These are phyloP conservation scores for Tiliqua scincoides DNA, from an alignment of 2,113 vertebrate species.

Conservation along the genomic window DNA sequence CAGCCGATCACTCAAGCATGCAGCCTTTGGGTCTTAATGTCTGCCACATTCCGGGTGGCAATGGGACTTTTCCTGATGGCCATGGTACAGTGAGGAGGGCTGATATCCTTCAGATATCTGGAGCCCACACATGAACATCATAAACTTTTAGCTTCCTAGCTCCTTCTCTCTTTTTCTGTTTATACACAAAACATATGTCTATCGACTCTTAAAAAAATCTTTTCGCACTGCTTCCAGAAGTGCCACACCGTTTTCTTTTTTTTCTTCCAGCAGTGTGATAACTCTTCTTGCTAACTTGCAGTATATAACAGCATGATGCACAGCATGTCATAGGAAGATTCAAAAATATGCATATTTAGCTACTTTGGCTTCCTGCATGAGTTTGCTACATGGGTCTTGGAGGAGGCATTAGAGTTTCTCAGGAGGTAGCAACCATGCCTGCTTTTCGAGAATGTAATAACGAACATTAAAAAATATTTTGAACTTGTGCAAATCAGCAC, in stretches of 20 bases:
- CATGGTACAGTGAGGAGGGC: no score
- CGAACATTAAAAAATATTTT: constrained; percentile 20
- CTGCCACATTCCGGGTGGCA: background rate
- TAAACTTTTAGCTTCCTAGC: background rate
- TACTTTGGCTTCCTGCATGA: constrained; percentile 16
- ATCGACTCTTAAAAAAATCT: constrained; percentile 23
- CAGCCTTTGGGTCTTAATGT: no score
- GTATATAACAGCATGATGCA: constrained; percentile 31
- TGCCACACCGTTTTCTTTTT: constrained; percentile 26
- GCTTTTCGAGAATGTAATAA: constrained; percentile 37
- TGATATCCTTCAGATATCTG: background rate
- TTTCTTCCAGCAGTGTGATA: constrained; percentile 10
- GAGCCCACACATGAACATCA: background rate
- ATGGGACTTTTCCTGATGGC: background rate
- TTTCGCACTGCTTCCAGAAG: background rate
- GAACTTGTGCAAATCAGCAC: constrained; percentile 36
- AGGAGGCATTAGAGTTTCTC: constrained; percentile 4
- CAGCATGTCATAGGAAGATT: constrained; percentile 41
- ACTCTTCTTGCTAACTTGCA: constrained; percentile 44
- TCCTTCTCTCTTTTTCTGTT: background rate
- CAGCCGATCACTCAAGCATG: no score
- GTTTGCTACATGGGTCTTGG: background rate
- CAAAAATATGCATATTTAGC: constrained; percentile 28
- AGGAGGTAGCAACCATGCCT: constrained; percentile 27
- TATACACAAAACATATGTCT: background rate